A percentile compares a stretch with the other conserved stretches of the same genome.
Conservation (phyloP, 2,113 vertebrate genomes). For the Chaenocephalus aceratus region DNA sequence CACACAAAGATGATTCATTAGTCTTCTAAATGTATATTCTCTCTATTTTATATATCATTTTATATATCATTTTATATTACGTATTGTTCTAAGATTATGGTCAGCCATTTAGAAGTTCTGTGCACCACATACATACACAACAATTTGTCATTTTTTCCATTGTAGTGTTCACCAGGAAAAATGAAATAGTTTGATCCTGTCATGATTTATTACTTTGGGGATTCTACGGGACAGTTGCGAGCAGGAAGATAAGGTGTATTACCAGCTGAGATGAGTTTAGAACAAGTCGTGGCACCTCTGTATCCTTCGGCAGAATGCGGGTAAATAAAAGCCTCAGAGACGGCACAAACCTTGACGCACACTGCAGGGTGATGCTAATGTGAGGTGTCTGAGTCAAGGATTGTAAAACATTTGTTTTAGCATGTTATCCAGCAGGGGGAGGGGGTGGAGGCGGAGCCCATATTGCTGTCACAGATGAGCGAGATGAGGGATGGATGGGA, state of each 20-base stretch:
- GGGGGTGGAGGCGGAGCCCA: slow-evolving; percentile 48
- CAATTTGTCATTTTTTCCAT: slow-evolving; percentile 35
- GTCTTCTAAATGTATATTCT: background rate
- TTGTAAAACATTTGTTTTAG: slow-evolving; percentile 72
- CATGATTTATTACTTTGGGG: slow-evolving; percentile 51
- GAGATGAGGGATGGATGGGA: slow-evolving; percentile 78
- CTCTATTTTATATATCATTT: background rate
- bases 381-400: slow-evolving; percentile 29
- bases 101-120: background rate
- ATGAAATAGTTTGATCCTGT: slow-evolving; percentile 24
- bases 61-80: too few relatives aligned
- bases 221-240: slow-evolving; percentile 28
- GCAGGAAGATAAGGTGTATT: slow-evolving; percentile 33
- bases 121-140: background rate
- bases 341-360: slow-evolving; percentile 14
- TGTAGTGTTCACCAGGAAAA: slow-evolving; percentile 25
- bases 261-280: slow-evolving; percentile 25
- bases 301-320: slow-evolving; percentile 1
- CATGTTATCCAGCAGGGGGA: slow-evolving; percentile 72
- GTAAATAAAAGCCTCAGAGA: slow-evolving; percentile 46
- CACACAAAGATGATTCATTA: slow-evolving; percentile 9
- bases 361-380: slow-evolving; percentile 32
- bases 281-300: background rate
- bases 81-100: background rate
- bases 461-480: slow-evolving; percentile 79